Percentiles rank a stretch among this genome's conserved stretches.
Conservation (phyloP, 2,797 vertebrate species). For the Cyprinella venusta region DNA sequence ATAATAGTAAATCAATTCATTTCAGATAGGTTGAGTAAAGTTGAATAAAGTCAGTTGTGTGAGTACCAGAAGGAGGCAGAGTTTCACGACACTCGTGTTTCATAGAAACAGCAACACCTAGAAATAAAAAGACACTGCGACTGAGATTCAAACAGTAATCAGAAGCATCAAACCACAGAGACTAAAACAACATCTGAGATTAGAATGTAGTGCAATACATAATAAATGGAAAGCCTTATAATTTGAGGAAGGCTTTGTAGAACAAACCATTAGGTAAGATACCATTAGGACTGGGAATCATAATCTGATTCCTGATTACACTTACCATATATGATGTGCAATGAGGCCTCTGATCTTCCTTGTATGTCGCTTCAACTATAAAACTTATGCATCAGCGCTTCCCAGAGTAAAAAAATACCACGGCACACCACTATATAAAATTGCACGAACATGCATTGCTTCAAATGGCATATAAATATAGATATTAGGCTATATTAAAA, state of each 20-base stretch:
- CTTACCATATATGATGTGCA: neutral
- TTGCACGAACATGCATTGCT: too few species aligned
- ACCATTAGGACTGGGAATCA: neutral
- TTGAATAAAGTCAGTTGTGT: conserved; percentile 11
- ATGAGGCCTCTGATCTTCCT: neutral
- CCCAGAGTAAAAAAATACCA: too few species aligned
- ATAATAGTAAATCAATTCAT: neutral
- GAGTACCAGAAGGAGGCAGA: conserved; percentile 63
- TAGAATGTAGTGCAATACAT: neutral
- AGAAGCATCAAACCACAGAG: neutral
- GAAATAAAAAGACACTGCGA: conserved; percentile 47
- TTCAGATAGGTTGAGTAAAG: neutral
- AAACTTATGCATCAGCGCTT: neutral
- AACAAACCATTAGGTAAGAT: neutral
- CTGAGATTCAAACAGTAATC: neutral
- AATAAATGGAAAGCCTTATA: neutral
- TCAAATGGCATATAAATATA: too few species aligned
- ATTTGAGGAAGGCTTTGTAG: neutral
- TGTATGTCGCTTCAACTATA: neutral
- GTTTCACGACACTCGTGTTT: conserved; percentile 60
- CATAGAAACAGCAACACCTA: conserved; percentile 69
- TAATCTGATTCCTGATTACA: neutral
- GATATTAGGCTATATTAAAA: too few species aligned
- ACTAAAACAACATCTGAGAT: neutral
- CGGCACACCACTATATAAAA: too few species aligned